phyloP scores from a whole-genome alignment of 2,888 invertebrate genomes.

The Myopa tessellatipennis region DNA sequence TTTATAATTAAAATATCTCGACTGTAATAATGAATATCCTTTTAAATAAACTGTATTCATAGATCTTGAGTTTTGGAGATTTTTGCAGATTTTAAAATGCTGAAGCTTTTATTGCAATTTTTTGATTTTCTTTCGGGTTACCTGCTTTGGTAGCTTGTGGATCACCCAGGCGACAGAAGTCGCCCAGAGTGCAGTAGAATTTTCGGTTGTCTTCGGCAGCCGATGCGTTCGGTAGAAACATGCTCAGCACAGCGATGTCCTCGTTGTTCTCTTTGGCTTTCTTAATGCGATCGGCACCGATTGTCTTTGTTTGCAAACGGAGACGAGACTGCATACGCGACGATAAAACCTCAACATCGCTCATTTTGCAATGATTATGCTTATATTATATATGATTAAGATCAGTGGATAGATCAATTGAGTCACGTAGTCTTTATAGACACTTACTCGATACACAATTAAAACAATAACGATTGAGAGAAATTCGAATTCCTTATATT shows the following conservation, averaged over 20 bases:
- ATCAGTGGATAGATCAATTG: no score
- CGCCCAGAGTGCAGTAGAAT: slow-evolving; percentile 82
- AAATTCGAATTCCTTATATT: no score
- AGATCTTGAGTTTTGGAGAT: no score
- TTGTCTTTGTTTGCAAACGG: slow-evolving; percentile 81
- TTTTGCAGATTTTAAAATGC: no score
- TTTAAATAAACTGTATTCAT: no score
- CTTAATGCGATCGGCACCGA: slow-evolving; percentile 84
- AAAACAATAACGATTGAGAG: no score
- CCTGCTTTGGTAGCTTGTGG: slow-evolving; percentile 83
- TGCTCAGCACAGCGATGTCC: slow-evolving; percentile 87
- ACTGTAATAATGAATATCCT: no score
- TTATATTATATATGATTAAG: no score
- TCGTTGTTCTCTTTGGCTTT: slow-evolving; percentile 85
- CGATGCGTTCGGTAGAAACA: slow-evolving; percentile 79
- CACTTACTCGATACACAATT: no score
- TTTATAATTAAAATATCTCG: no score
- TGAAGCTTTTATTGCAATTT: background rate
- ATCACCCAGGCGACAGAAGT: slow-evolving; percentile 82
- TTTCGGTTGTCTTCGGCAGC: slow-evolving; percentile 77
- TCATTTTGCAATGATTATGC: slow-evolving; percentile 50
- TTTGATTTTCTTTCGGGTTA: slow-evolving; percentile 63
- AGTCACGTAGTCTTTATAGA: no score
- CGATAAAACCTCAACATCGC: slow-evolving; percentile 82
- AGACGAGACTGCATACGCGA: slow-evolving; percentile 81